Conservation (phyloP, 2,888 invertebrate species). For the Eurois occulta region DNA sequence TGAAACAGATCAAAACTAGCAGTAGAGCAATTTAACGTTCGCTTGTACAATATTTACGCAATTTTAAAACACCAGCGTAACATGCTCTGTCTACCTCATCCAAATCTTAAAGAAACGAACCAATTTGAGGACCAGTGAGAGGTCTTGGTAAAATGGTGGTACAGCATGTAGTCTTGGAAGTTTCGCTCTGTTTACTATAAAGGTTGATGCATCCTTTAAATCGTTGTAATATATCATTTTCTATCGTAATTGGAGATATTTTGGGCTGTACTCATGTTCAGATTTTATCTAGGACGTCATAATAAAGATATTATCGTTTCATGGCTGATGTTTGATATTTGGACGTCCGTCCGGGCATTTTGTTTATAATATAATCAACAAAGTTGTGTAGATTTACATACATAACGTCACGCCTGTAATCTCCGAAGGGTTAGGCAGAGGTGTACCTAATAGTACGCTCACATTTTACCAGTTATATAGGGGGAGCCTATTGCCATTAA, state of each 20-base stretch:
- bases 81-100: slow-evolving; percentile 59
- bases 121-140: slow-evolving; percentile 32
- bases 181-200: slow-evolving; percentile 79
- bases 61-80: slow-evolving; percentile 64
- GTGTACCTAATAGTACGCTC: not conserved
- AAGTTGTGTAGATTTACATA: not conserved
- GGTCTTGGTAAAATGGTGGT: slow-evolving; percentile 66
- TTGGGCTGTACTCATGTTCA: slow-evolving; percentile 41
- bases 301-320: slow-evolving; percentile 46
- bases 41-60: slow-evolving; percentile 78
- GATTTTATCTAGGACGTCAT: slow-evolving; percentile 55
- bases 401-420: not conserved
- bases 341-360: slow-evolving; percentile 14
- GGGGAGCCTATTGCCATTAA: not conserved
- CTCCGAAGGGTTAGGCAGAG: not conserved
- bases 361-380: not conserved
- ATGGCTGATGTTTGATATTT: slow-evolving; percentile 34
- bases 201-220: slow-evolving; percentile 80
- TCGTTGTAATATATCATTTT: slow-evolving; percentile 64
- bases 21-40: slow-evolving; percentile 71
- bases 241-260: slow-evolving; percentile 61
- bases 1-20: slow-evolving; percentile 51
- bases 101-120: not conserved
- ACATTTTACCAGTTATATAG: not conserved
- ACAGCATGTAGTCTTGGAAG: slow-evolving; percentile 49